phyloP scores from a whole-genome alignment of 2,797 vertebrate genomes.

The Bovichtus diacanthus region DNA sequence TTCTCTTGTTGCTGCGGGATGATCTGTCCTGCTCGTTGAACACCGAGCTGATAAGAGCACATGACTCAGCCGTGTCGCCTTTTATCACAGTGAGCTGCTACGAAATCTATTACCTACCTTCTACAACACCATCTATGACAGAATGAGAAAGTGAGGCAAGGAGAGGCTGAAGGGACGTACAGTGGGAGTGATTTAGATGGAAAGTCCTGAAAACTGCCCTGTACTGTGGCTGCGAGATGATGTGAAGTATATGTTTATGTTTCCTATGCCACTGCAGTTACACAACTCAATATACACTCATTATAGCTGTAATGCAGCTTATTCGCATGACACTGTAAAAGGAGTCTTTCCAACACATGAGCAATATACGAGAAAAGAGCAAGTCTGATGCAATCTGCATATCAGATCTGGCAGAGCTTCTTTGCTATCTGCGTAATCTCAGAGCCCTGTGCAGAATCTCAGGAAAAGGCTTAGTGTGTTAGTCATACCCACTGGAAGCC shows the following conservation, averaged over 20 bases:
- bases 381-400: slow-evolving; percentile 2
- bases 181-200: slow-evolving; percentile 27
- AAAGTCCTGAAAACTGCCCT: slow-evolving; percentile 21
- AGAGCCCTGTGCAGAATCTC: background rate
- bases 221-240: background rate
- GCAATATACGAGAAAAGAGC: slow-evolving; percentile 4
- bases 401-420: slow-evolving; percentile 19
- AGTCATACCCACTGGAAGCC: slow-evolving; percentile 29
- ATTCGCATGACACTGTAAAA: background rate
- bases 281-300: background rate
- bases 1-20: slow-evolving; percentile 44
- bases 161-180: slow-evolving; percentile 14
- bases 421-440: slow-evolving; percentile 37
- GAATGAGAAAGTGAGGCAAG: slow-evolving; percentile 30
- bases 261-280: background rate
- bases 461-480: slow-evolving; percentile 36
- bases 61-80: slow-evolving; percentile 59
- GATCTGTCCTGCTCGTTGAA: slow-evolving; percentile 52
- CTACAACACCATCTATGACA: slow-evolving; percentile 38
- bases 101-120: slow-evolving; percentile 61
- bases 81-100: slow-evolving; percentile 55
- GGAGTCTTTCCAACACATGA: slow-evolving; percentile 1
- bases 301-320: background rate
- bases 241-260: background rate
- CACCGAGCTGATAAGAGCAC: slow-evolving; percentile 60